Evolutionary conservation across 2,797 vertebrate genomes (phyloP).

Genomic region (Nasua narica): DNA sequence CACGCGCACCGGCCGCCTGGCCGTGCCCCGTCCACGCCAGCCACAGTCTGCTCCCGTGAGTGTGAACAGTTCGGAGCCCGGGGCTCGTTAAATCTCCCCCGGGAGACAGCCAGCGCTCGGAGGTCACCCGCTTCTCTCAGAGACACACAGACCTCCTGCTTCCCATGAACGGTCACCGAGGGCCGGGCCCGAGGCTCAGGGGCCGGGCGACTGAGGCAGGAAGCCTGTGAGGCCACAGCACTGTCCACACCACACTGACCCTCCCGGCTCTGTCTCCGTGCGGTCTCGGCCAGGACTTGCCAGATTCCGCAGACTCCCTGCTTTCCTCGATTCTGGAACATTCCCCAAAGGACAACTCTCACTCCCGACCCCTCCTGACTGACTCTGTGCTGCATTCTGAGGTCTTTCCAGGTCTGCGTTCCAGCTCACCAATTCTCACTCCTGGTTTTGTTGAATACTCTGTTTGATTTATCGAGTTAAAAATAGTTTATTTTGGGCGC

Average conservation of each 20-base stretch:
- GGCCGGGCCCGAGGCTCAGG: background rate
- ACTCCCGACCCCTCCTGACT: background rate
- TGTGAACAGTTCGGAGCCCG: background rate
- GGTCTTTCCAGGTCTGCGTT: background rate
- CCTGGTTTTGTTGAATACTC: background rate
- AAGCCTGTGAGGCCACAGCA: background rate
- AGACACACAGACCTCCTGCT: background rate
- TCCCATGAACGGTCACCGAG: background rate
- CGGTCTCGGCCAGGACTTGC: background rate
- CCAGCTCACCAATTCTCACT: no score
- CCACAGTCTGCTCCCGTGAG: no score
- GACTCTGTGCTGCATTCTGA: no score
- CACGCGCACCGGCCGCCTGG: rapidly evolving
- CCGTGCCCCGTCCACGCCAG: background rate
- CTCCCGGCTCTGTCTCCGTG: background rate
- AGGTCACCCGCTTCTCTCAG: background rate
- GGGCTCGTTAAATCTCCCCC: background rate
- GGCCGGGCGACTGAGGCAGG: rapidly evolving
- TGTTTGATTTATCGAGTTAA: background rate
- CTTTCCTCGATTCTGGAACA: background rate
- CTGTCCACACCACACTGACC: background rate
- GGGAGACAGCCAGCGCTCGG: background rate
- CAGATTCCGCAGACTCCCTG: background rate
- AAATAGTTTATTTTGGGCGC: background rate
- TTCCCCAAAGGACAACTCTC: background rate